These are phyloP conservation scores for Brachyalestes nurse DNA, from an alignment of 2,797 vertebrate species.

Conservation along the genomic window DNA sequence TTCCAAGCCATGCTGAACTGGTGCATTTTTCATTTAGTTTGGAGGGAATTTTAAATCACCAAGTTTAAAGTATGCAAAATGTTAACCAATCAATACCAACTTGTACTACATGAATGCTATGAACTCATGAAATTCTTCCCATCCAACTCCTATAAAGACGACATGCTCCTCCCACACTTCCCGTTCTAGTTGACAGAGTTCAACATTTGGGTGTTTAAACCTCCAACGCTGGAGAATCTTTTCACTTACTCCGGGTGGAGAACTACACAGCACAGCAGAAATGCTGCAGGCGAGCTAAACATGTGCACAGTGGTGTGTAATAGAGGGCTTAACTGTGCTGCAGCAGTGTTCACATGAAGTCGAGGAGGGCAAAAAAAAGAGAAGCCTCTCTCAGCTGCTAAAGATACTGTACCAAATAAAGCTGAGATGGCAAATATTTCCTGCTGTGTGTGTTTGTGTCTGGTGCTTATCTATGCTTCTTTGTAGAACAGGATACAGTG, in stretches of 20 bases:
- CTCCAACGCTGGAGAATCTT: conserved; percentile 41
- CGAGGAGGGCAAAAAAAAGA: neutral
- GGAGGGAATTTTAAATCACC: no score
- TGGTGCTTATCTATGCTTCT: conserved; percentile 16
- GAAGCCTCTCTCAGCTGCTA: neutral
- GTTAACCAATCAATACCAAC: neutral
- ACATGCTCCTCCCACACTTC: neutral
- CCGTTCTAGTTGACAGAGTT: neutral
- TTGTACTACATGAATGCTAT: neutral
- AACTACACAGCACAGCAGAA: conserved; percentile 39
- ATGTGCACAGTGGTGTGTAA: neutral
- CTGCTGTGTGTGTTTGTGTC: neutral
- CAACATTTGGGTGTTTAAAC: conserved; percentile 51
- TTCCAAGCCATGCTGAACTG: no score
- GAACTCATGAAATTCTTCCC: neutral
- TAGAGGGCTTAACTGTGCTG: neutral
- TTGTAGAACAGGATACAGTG: neutral
- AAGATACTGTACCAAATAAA: conserved; percentile 23
- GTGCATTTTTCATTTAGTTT: no score
- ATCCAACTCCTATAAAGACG: neutral
- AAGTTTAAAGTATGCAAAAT: neutral
- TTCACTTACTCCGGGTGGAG: conserved; percentile 41
- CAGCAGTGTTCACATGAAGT: neutral
- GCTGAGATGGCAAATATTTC: conserved; percentile 18
- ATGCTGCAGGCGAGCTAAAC: conserved; percentile 26